Evolutionary conservation across 2,797 vertebrate genomes (phyloP), one percentile per base, ranked within the genome.

Genomic region (Alcedo atthis): DNA sequence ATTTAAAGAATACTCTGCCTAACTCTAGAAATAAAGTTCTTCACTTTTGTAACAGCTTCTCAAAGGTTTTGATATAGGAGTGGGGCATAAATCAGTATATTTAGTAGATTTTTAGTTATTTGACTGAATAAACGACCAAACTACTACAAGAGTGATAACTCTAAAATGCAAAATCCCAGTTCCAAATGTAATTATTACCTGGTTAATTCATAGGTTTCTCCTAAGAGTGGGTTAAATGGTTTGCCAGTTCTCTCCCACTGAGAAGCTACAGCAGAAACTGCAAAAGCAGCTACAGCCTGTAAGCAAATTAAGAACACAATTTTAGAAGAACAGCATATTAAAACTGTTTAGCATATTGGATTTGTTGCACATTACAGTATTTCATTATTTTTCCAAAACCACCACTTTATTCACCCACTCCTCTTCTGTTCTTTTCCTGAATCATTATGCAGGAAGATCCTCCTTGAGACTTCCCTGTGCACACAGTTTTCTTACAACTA

Each of bases 191-290:
- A 45, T 10, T 45, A 45, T 45, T 45, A 45, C 43, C 43, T 45
- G 43, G 43, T 45, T 45, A 45, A 45, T 45, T 45, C 43, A 45
- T 45, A 45, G 43, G 43, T 45, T 45, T 45, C 43, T 45, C 43
- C 43, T 45, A 45, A 45, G 43, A 45, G 43, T 45, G 43, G 43
- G 43, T 45, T 45, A 45, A 45, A 45, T 45, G 99, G 99, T 97
- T 99, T 99, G 97, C 99, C 99, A 94, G 99, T 99, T 97, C 99
- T 98, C 94, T 99, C 99, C 99, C 99, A 99, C 97, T 99, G 99
- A 91, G 99, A 99, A 12, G 99, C 99, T 84, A 99, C 99, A 25
- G 99, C 99, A 53, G 99, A 99, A 86, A 99, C 99, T 11, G 99
- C 99, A 93, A 99, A 99, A 85, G 99, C 99, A 92, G 99, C 99